Evolutionary conservation across 2,113 vertebrate species (phyloP).

Genomic region (Oncorhynchus keta): DNA sequence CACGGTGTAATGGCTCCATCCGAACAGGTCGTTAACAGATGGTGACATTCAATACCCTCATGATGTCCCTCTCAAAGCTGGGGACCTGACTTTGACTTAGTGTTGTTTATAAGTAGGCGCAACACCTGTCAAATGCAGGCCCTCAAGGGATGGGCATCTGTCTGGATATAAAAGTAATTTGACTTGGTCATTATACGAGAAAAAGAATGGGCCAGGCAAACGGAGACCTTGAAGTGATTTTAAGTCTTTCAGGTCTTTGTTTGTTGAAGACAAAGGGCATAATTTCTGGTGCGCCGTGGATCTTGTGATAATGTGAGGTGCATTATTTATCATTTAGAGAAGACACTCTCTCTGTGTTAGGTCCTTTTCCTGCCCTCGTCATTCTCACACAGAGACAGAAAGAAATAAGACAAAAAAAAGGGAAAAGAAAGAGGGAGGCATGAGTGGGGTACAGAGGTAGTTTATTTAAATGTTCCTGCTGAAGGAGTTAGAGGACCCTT

Average conservation of each 20-base stretch:
- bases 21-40: slow-evolving; percentile 63
- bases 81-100: neutral
- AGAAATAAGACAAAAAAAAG: neutral
- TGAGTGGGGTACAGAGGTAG: neutral
- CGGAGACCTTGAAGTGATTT: neutral
- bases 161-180: neutral
- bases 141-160: neutral
- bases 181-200: neutral
- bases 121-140: slow-evolving; percentile 49
- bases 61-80: slow-evolving; percentile 44
- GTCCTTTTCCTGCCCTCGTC: neutral
- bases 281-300: too few species aligned
- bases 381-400: neutral
- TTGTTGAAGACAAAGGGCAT: too few species aligned
- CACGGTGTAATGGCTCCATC: slow-evolving; percentile 47
- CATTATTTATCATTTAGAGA: neutral
- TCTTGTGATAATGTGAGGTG: neutral
- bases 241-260: too few species aligned
- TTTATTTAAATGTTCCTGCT: slow-evolving; percentile 3
- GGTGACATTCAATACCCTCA: slow-evolving; percentile 69
- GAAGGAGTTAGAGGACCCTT: neutral
- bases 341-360: neutral
- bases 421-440: neutral
- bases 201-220: too few species aligned
- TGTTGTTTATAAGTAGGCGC: slow-evolving; percentile 28